A percentile compares a stretch with the other conserved stretches of the same genome.
Evolutionary conservation across 1,140 invertebrate species (phyloP).

Genomic region (Dendroctonus ponderosae): DNA sequence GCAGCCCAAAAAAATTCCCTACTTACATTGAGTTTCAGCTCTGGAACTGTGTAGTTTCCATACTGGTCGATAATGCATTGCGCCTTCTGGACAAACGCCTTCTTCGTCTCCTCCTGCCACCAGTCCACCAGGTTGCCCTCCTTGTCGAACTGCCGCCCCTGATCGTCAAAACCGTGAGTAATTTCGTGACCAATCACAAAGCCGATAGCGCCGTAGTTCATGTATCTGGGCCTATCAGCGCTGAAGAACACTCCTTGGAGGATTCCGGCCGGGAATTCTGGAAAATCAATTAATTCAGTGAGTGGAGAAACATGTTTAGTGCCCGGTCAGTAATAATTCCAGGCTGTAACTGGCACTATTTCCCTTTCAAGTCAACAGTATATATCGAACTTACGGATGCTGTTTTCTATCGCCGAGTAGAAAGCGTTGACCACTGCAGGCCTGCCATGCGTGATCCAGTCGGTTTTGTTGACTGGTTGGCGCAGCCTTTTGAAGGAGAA

Average conservation of each 20-base stretch:
- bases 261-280: slow-evolving; percentile 75
- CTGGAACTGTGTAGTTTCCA: slow-evolving; percentile 58
- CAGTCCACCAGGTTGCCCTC: slow-evolving; percentile 71
- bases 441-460: slow-evolving; percentile 65
- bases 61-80: slow-evolving; percentile 73
- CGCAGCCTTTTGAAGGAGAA: slow-evolving; percentile 61
- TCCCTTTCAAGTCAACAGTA: too few relatives aligned
- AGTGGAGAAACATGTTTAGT: too few relatives aligned
- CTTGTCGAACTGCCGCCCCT: slow-evolving; percentile 86
- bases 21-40: slow-evolving; percentile 46
- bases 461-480: slow-evolving; percentile 65
- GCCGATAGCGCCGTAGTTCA: slow-evolving; percentile 74
- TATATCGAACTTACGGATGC: slow-evolving; percentile 63
- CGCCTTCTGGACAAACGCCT: slow-evolving; percentile 59
- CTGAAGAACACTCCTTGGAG: slow-evolving; percentile 72
- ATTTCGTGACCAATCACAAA: slow-evolving; percentile 66
- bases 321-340: too few relatives aligned
- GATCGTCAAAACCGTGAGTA: slow-evolving; percentile 78
- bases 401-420: slow-evolving; percentile 66
- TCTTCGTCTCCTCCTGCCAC: slow-evolving; percentile 56
- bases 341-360: too few relatives aligned
- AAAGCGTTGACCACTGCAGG: slow-evolving; percentile 69
- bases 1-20: background rate
- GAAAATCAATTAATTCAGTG: background rate
- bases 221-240: slow-evolving; percentile 66